Conservation (phyloP, 2,888 invertebrate genomes). For the Chydorus sphaericus region DNA sequence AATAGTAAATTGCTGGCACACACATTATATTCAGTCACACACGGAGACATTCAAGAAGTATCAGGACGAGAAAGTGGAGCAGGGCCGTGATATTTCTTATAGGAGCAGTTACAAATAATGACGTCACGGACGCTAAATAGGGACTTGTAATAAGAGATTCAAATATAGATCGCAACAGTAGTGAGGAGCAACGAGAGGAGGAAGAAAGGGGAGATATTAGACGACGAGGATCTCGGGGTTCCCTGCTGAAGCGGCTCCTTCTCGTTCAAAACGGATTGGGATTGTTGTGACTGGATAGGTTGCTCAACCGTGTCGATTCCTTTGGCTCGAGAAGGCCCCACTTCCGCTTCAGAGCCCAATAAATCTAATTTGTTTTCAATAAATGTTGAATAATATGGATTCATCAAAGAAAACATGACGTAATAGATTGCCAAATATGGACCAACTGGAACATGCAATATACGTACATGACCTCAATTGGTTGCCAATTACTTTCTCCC, state of each 20-base stretch:
- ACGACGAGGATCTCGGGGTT: neutral
- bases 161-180: neutral
- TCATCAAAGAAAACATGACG: too few relatives aligned
- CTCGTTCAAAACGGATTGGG: neutral
- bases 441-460: too few relatives aligned
- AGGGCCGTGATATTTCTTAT: too few relatives aligned
- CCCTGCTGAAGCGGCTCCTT: neutral
- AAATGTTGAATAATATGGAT: neutral
- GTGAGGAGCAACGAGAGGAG: neutral
- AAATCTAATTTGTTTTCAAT: neutral
- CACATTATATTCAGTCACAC: too few relatives aligned
- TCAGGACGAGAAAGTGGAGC: constrained; percentile 7
- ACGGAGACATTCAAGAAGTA: too few relatives aligned
- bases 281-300: neutral
- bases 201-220: neutral
- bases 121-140: neutral
- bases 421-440: too few relatives aligned
- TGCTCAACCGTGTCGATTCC: neutral
- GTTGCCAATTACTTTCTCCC: too few relatives aligned
- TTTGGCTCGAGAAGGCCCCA: neutral
- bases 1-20: too few relatives aligned
- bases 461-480: too few relatives aligned
- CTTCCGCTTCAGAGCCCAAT: too few relatives aligned
- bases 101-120: too few relatives aligned
- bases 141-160: neutral